These are phyloP conservation scores for Myotis lucifugus DNA, from an alignment of 2,113 vertebrate species.

Conservation along the genomic window DNA sequence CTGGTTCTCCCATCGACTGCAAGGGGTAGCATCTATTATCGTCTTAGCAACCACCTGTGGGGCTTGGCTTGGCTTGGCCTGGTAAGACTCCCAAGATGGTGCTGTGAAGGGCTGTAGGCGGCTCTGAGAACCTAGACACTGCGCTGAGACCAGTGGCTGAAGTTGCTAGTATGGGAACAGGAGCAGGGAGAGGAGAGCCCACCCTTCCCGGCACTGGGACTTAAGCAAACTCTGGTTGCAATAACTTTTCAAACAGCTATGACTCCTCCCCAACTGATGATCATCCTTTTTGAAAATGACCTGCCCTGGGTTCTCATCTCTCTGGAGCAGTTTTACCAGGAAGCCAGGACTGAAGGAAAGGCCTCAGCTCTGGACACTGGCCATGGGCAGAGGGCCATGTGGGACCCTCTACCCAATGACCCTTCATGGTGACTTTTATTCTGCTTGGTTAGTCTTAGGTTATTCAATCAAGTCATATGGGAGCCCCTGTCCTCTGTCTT, in stretches of 20 bases:
- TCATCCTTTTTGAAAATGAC: not conserved
- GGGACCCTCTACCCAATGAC: rapidly evolving
- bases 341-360: not conserved
- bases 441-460: not conserved
- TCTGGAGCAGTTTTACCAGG: not conserved
- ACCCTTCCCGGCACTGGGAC: not conserved
- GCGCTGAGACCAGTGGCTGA: not conserved
- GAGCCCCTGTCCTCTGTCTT: not conserved
- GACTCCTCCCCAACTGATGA: not conserved
- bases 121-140: not conserved
- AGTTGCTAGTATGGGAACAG: not conserved
- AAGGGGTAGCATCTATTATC: too few species aligned
- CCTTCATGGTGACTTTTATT: not conserved
- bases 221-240: not conserved
- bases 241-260: not conserved
- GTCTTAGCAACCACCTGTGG: not conserved
- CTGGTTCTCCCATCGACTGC: not conserved
- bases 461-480: not conserved
- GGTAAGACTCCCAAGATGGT: not conserved
- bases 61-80: too few species aligned
- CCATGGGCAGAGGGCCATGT: not conserved
- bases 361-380: not conserved
- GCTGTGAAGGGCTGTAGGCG: not conserved
- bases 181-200: not conserved
- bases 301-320: not conserved